phyloP scores from a whole-genome alignment of 92 coral and sea anemone genomes.

The Epizoanthus scotinus region DNA sequence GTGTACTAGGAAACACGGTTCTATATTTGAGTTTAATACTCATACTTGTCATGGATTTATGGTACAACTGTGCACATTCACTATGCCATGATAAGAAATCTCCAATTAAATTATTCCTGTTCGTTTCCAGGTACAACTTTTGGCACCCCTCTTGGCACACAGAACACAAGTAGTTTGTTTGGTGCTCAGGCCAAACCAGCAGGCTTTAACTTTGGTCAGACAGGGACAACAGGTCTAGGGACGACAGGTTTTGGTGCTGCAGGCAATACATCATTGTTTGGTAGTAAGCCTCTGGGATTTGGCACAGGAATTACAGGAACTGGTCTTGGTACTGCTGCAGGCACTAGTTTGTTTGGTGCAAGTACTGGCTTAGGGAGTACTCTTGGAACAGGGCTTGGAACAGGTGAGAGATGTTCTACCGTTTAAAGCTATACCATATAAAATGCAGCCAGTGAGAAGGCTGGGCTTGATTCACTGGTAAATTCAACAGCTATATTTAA shows the following conservation, averaged over 20 bases:
- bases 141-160: slow-evolving; percentile 58
- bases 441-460: no score
- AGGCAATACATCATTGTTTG: slow-evolving; percentile 40
- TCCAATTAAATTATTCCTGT: not conserved
- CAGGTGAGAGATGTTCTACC: slow-evolving; percentile 38
- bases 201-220: slow-evolving; percentile 66
- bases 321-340: slow-evolving; percentile 69
- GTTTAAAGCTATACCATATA: no score
- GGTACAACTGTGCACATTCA: no score
- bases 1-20: no score
- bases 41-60: no score
- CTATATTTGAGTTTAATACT: no score
- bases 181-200: slow-evolving; percentile 72
- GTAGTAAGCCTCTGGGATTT: slow-evolving; percentile 33
- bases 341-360: slow-evolving; percentile 58
- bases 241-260: slow-evolving; percentile 56
- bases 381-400: slow-evolving; percentile 71
- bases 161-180: slow-evolving; percentile 72
- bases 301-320: slow-evolving; percentile 51
- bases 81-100: no score
- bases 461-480: no score
- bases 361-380: slow-evolving; percentile 54
- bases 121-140: slow-evolving; percentile 20
- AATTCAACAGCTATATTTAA: no score
- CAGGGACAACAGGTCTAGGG: slow-evolving; percentile 54